Conservation (phyloP, 2,888 invertebrate genomes). For the Artemia sinica region DNA sequence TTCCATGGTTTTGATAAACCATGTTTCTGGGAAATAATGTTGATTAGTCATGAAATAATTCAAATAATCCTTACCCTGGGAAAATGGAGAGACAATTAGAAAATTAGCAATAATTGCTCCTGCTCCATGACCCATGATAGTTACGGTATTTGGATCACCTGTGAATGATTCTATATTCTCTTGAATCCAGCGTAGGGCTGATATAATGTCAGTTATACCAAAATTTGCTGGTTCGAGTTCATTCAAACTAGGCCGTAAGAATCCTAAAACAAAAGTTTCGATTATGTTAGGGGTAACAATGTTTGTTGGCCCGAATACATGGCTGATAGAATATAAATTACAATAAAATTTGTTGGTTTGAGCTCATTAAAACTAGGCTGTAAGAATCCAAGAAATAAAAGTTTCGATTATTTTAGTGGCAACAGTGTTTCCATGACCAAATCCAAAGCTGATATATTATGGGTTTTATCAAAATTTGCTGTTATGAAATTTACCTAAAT, state of each 20-base stretch:
- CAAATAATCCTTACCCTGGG: conserved; percentile 24
- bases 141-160: conserved; percentile 37
- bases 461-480: too few species aligned
- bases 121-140: conserved; percentile 39
- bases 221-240: conserved; percentile 68
- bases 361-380: too few species aligned
- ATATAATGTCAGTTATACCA: conserved; percentile 67
- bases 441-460: too few species aligned
- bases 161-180: conserved; percentile 38
- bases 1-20: too few species aligned
- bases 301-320: too few species aligned
- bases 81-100: conserved; percentile 35
- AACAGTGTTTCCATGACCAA: too few species aligned
- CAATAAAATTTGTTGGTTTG: too few species aligned
- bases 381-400: too few species aligned
- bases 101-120: conserved; percentile 38
- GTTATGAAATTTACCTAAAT: too few species aligned
- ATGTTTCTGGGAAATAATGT: too few species aligned
- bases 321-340: neutral
- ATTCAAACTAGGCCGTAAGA: conserved; percentile 73
- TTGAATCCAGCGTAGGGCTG: conserved; percentile 38
- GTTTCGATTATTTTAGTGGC: too few species aligned
- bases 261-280: conserved; percentile 42
- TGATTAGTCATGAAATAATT: too few species aligned
- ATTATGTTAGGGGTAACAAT: neutral